A percentile compares a stretch with the other conserved stretches of the same genome.
Evolutionary conservation across 2,797 vertebrate species (phyloP).

Genomic region (Hippocampus kuda): DNA sequence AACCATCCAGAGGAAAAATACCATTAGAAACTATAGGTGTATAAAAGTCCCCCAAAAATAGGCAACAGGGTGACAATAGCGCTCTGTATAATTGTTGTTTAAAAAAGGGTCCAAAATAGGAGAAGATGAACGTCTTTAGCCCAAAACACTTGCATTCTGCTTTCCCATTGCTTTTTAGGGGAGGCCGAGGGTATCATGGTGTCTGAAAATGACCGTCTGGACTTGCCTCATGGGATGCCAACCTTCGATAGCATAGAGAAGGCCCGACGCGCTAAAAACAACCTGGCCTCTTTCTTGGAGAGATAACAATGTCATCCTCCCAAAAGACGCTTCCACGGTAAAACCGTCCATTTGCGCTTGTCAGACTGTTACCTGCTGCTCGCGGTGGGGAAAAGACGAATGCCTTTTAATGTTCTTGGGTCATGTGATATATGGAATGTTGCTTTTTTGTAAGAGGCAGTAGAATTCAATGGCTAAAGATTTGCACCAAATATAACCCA

Average conservation of each 20-base stretch:
- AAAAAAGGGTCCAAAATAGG: too few relatives aligned
- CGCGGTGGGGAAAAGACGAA: not conserved
- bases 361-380: not conserved
- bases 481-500: not conserved
- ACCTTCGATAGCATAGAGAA: conserved; percentile 81
- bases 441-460: too few relatives aligned
- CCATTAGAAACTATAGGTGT: too few relatives aligned
- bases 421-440: not conserved
- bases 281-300: conserved; percentile 62
- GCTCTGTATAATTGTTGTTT: too few relatives aligned
- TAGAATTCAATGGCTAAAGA: not conserved
- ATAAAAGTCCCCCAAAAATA: too few relatives aligned
- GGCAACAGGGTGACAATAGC: too few relatives aligned
- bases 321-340: not conserved
- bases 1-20: too few relatives aligned
- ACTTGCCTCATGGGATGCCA: conserved; percentile 70
- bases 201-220: conserved; percentile 60
- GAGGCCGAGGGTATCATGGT: conserved; percentile 78
- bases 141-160: not conserved
- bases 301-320: conserved; percentile 54
- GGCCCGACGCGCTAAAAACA: conserved; percentile 67
- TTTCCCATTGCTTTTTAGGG: conserved; percentile 45
- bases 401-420: not conserved
- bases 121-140: too few relatives aligned
- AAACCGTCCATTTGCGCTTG: conserved; percentile 11